Percentiles rank a stretch among this genome's conserved stretches.
phyloP scores from a whole-genome alignment of 53 echinoderm and acorn worm species.

The Arbacia lixula region DNA sequence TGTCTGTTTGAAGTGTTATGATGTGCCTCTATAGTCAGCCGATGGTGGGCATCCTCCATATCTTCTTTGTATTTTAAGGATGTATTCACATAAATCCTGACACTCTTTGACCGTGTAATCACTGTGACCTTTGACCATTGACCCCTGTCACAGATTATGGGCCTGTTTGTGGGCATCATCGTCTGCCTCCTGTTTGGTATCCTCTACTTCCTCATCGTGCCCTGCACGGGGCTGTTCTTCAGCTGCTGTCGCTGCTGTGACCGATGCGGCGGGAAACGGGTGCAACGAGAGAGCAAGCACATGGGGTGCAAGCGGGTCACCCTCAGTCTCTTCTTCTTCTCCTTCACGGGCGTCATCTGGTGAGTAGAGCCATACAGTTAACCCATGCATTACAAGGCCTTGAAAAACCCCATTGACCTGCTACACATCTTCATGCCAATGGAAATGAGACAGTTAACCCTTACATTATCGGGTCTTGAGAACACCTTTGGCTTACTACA shows the following conservation, averaged over 20 bases:
- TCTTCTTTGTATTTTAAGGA: too few relatives aligned
- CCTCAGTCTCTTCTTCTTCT: constrained; percentile 72
- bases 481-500: too few relatives aligned
- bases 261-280: constrained; percentile 93
- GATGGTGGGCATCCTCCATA: too few relatives aligned
- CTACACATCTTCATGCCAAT: too few relatives aligned
- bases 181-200: constrained; percentile 79
- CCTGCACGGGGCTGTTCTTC: constrained; percentile 68
- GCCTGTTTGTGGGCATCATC: constrained; percentile 72
- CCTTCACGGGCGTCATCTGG: constrained; percentile 81
- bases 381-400: too few relatives aligned
- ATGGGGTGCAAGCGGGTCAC: constrained; percentile 81
- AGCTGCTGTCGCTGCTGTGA: constrained; percentile 94
- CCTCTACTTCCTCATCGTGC: constrained; percentile 72
- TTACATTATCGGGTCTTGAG: too few relatives aligned
- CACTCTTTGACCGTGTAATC: background rate
- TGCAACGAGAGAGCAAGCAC: constrained; percentile 72
- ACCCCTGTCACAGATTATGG: constrained; percentile 53
- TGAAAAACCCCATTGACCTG: too few relatives aligned
- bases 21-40: too few relatives aligned
- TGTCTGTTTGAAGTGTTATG: too few relatives aligned
- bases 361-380: constrained; percentile 68
- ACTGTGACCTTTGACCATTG: too few relatives aligned
- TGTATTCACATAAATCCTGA: too few relatives aligned
- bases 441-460: too few relatives aligned